Evolutionary conservation across 2,888 invertebrate genomes (phyloP).

Genomic region (Brachypalpus laphriformis): DNA sequence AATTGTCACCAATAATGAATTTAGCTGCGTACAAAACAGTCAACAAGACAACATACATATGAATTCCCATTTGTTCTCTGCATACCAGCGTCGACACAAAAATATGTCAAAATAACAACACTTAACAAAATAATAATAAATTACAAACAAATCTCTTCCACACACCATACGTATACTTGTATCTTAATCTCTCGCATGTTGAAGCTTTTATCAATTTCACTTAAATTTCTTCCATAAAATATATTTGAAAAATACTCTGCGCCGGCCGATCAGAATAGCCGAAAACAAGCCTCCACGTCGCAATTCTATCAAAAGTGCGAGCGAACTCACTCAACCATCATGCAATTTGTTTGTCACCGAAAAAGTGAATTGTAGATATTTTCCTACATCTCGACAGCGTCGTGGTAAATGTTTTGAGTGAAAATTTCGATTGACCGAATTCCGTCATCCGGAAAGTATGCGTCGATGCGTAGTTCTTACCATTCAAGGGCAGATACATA

Average conservation of each 20-base stretch:
- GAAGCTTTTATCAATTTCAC: neutral
- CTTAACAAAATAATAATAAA: neutral
- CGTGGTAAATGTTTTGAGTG: neutral
- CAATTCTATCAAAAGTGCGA: neutral
- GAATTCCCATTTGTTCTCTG: too few species aligned
- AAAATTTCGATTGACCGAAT: conserved; percentile 6
- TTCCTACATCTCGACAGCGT: neutral
- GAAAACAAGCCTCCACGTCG: neutral
- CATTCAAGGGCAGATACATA: neutral
- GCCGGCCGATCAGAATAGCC: neutral
- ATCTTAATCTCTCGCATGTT: neutral
- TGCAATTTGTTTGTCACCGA: neutral
- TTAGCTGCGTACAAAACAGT: neutral
- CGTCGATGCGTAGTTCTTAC: neutral
- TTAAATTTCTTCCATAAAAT: neutral
- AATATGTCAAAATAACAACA: neutral
- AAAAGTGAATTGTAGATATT: neutral
- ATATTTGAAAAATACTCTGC: neutral
- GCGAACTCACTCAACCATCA: neutral
- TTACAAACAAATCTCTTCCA: neutral
- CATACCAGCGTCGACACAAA: neutral
- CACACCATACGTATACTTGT: neutral
- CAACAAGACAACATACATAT: neutral
- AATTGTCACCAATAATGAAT: neutral
- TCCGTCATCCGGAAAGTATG: neutral